Conservation (phyloP, 2,797 vertebrate genomes). For the Coccyzus lansbergi region DNA sequence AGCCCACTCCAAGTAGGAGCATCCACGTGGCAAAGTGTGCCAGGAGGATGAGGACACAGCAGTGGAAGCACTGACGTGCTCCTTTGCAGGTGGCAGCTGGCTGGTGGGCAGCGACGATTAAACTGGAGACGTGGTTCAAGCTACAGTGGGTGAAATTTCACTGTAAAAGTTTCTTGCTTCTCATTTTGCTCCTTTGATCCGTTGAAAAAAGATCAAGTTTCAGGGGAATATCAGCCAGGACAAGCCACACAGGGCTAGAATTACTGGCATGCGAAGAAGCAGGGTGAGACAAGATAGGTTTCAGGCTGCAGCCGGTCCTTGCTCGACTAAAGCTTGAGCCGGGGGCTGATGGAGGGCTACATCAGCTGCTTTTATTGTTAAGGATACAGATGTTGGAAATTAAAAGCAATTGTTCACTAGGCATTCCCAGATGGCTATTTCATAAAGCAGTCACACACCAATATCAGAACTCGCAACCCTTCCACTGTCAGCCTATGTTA, state of each 20-base stretch:
- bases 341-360: background rate
- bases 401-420: constrained; percentile 5
- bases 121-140: background rate
- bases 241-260: background rate
- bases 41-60: rapidly evolving
- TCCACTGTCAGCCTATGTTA: background rate
- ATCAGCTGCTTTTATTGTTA: background rate
- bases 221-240: constrained; percentile 31
- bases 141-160: background rate
- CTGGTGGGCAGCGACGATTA: rapidly evolving
- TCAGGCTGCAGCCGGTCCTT: constrained; percentile 9
- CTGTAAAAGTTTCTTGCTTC: constrained; percentile 45
- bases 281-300: background rate
- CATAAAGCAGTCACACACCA: background rate
- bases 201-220: constrained; percentile 1
- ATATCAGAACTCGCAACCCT: background rate
- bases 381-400: constrained; percentile 14
- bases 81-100: background rate
- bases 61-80: background rate
- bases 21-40: background rate
- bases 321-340: background rate
- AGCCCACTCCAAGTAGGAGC: background rate
- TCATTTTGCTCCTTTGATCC: constrained; percentile 12
- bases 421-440: background rate
- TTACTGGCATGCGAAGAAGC: background rate